Base-by-base conservation (phyloP, 2,113 vertebrate genomes). In the Miniopterus natalensis region DNA sequence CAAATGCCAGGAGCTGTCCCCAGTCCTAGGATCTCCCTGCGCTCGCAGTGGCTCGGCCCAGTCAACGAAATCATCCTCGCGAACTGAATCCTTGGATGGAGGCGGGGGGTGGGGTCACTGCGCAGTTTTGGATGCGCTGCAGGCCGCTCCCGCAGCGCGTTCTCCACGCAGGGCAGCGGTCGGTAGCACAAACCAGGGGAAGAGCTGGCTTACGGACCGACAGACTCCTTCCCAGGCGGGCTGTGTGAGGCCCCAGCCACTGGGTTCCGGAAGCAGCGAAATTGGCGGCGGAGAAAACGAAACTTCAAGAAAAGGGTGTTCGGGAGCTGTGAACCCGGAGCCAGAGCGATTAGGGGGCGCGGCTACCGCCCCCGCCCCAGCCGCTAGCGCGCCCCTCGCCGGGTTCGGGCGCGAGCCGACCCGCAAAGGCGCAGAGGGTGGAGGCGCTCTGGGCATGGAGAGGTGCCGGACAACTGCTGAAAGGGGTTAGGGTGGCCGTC, bases 201-300 rank as follows among this genome's bases (percentile, higher is more conserved):
- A 4, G n/a, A 84, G 68, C 55, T 73, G 47, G 65, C 59, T 85
- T 68, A 47, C 3, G 14, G 71, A 68, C 83, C 12, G 31, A 94
- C 53, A 80, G 65, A 79, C 42, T 96, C 80, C 92, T 90, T 84
- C 77, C 45, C 71, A 85, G 80, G 78, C 66, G 20, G 80, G 81
- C 92, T 40, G 18, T 40, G 18, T n/a, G 25, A 90, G 42, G 68
- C 59, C 93, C 8, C 6, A 90, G 63, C 70, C 11, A 3, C 90
- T 4, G 25, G 61, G 59, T 95, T 97, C 95, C 96, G 95, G 96
- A 96, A 96, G 91, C 96, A 96, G 92, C 97, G 94, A 97, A 97
- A 94, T 94, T 17, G 5, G 61, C n/a, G 8, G 61, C 85, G 4
- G 42, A 95, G 63, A 96, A 95, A 97, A 97, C 96, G 97, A 97